Base-by-base conservation (phyloP, 2,888 invertebrate species). In the Apoda limacodes region DNA sequence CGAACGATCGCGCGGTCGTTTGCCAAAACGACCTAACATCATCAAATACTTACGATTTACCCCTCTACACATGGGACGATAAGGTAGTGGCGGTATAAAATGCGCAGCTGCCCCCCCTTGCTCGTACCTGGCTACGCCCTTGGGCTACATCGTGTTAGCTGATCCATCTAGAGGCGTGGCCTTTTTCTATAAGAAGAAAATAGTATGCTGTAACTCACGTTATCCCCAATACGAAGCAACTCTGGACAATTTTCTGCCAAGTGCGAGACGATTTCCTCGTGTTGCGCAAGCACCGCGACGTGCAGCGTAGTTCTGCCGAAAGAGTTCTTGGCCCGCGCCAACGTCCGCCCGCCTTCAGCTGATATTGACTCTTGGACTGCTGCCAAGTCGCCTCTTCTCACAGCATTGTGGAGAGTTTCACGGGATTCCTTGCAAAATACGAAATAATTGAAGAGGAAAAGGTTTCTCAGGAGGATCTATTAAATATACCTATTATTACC, bases 241-340 rank as follows among this genome's bases (percentile, higher is more conserved):
- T 90, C 89, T 0, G 91, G 88, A 58, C 86, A 90, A 17, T 82
- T 82, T 38, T 85, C 85, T 1, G 88, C 88, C 32, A 97, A 75
- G 52, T 87, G 88, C 37, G 89, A 87, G 1, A 93, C 92, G 13
- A 95, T 85, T 34, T 93, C 90, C 42, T 89, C 89, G 31, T 90
- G 87, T 50, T 95, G 92, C 33, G 88, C 88, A 7, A 96, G 71
- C 9, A 95, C 90, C 0, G 95, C 95, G 28, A 95, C 86, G 57
- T 97, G 97, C 11, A 97, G 74, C 0, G 93, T 84, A 31, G 88
- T 89, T 36, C 93, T 83, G 4, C 92, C 89, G 60, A 84, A 84
- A n/a, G 82, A 71, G 56, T 89, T 90, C 56, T 86, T 88, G 1
- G 68, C 64, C 5, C 68, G 57, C 2, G 72, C 70, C 32, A 71